Evolutionary conservation across 2,113 vertebrate species (phyloP).

Genomic region (Cinclus cinclus): DNA sequence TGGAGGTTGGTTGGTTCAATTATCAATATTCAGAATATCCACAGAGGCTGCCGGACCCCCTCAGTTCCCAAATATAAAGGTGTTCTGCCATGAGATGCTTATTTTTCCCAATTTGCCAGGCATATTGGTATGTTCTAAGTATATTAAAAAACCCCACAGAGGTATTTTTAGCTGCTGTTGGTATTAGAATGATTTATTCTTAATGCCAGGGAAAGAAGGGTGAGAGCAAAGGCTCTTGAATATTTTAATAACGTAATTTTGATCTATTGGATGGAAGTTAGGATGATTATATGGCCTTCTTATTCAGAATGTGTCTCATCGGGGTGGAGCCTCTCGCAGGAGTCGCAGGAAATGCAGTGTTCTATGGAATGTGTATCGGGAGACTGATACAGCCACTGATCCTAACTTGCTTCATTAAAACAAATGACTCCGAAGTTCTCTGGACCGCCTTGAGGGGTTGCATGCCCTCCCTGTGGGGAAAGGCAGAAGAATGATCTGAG

Average conservation of each 20-base stretch:
- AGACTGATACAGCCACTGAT: neutral
- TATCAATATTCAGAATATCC: neutral
- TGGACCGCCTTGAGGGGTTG: neutral
- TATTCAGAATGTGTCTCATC: neutral
- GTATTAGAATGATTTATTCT: neutral
- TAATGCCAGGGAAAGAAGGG: neutral
- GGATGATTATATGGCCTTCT: neutral
- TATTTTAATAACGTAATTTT: neutral
- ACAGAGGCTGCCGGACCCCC: neutral
- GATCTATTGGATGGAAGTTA: neutral
- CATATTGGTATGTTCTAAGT: fast-evolving
- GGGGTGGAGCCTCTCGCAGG: neutral
- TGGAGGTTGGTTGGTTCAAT: neutral
- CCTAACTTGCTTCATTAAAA: neutral
- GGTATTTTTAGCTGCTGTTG: slow-evolving; percentile 12
- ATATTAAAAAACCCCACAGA: neutral
- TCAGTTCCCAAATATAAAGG: neutral
- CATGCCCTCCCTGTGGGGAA: neutral
- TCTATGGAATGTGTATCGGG: neutral
- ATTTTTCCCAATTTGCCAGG: neutral
- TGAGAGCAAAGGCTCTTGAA: neutral
- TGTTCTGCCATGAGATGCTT: neutral
- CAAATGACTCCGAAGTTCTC: neutral
- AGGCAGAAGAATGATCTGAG: neutral
- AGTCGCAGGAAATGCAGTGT: neutral